Percentiles rank a stretch among this genome's conserved stretches.
phyloP scores from a whole-genome alignment of 2,113 vertebrate species.

The Megaleporinus macrocephalus region DNA sequence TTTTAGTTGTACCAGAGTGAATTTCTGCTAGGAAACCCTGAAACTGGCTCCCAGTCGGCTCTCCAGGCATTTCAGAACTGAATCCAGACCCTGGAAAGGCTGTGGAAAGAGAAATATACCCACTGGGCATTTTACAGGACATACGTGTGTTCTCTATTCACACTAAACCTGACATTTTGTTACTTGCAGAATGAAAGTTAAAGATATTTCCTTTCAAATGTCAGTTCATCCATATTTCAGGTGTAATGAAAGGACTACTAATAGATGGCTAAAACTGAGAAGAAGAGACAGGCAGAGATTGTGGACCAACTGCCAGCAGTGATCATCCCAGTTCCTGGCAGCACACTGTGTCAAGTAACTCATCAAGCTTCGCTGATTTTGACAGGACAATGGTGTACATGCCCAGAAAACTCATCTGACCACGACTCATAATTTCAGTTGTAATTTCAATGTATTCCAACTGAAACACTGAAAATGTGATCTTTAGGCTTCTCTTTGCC shows the following conservation, averaged over 20 bases:
- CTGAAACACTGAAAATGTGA: too few relatives aligned
- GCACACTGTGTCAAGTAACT: conserved; percentile 56
- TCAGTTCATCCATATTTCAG: conserved; percentile 2
- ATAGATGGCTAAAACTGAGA: conserved; percentile 61
- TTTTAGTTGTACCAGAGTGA: conserved; percentile 56
- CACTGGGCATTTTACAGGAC: background rate
- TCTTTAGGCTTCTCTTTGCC: too few relatives aligned
- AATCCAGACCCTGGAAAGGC: conserved; percentile 26
- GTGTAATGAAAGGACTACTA: conserved; percentile 9
- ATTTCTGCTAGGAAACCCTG: conserved; percentile 63
- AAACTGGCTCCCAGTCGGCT: conserved; percentile 45
- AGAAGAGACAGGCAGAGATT: conserved; percentile 61
- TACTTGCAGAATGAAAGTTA: background rate
- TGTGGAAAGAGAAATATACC: background rate
- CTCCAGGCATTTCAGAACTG: conserved; percentile 37
- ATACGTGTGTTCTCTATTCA: background rate
- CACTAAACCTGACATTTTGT: background rate
- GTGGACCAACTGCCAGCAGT: conserved; percentile 58
- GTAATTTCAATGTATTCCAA: too few relatives aligned
- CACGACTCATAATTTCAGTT: too few relatives aligned
- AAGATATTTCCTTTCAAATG: conserved; percentile 36
- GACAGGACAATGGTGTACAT: too few relatives aligned
- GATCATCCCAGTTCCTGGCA: conserved; percentile 57
- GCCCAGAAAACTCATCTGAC: too few relatives aligned
- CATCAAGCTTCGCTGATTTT: too few relatives aligned